phyloP scores from a whole-genome alignment of 2,888 invertebrate species.

The Hartigia nigra region DNA sequence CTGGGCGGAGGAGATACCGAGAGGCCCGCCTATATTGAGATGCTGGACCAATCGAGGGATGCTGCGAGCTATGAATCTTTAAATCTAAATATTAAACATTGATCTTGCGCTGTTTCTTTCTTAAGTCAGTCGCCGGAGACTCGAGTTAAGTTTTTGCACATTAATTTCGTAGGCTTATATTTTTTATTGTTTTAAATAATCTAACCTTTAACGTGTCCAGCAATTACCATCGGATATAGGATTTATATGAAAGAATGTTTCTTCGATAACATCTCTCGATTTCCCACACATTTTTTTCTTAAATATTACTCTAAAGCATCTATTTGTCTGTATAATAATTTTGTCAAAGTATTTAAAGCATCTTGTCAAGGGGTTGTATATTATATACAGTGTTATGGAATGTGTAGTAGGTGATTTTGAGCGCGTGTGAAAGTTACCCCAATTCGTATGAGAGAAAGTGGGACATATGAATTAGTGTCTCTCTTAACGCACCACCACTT shows the following conservation, averaged over 20 bases:
- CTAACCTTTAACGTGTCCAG: not conserved
- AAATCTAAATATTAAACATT: conserved; percentile 29
- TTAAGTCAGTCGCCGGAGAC: not conserved
- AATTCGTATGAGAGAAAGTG: not conserved
- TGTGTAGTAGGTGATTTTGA: not conserved
- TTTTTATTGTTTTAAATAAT: not conserved
- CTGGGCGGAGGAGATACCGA: conserved; percentile 54
- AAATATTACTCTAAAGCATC: not conserved
- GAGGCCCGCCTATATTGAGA: conserved; percentile 54
- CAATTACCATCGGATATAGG: not conserved
- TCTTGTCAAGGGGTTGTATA: not conserved
- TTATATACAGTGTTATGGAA: not conserved
- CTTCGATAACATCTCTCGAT: not conserved
- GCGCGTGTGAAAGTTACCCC: conserved; percentile 22
- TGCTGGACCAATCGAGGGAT: conserved; percentile 48
- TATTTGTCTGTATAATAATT: not conserved
- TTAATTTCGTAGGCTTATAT: not conserved
- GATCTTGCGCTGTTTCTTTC: conserved; percentile 12
- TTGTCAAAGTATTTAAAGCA: not conserved
- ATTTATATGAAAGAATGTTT: not conserved
- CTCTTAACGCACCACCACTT: conserved; percentile 22
- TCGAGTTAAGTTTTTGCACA: not conserved
- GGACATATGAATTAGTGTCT: not conserved
- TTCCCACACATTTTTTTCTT: not conserved
- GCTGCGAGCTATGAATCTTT: conserved; percentile 13